These are phyloP conservation scores for Aphaenogaster floridana DNA, from an alignment of 1,140 invertebrate species.

Conservation along the genomic window DNA sequence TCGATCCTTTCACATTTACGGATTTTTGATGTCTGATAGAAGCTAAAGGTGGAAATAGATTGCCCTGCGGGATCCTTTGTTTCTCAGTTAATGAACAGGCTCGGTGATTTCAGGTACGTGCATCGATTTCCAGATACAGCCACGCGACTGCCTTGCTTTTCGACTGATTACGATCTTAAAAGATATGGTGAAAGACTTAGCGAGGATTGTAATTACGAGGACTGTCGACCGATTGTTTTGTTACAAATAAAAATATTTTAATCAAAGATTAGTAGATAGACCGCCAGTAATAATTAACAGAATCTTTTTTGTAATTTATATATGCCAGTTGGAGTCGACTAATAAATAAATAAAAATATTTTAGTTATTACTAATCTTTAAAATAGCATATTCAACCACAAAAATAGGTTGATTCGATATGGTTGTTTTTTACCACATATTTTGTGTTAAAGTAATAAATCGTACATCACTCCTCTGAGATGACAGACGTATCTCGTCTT, in stretches of 20 bases:
- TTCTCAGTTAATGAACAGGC: conserved; percentile 12
- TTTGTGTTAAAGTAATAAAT: too few relatives aligned
- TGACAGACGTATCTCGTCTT: too few relatives aligned
- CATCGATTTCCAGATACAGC: conserved; percentile 17
- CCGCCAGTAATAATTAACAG: too few relatives aligned
- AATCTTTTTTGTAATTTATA: too few relatives aligned
- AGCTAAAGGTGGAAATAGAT: background rate
- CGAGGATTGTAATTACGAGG: background rate
- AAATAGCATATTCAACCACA: background rate
- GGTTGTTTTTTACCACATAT: too few relatives aligned
- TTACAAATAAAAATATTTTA: background rate
- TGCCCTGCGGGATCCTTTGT: conserved; percentile 11
- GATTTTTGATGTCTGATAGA: conserved; percentile 14
- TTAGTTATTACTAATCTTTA: background rate
- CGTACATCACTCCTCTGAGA: too few relatives aligned
- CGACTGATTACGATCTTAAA: background rate
- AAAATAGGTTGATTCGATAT: too few relatives aligned
- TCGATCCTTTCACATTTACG: background rate
- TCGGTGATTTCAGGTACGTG: background rate
- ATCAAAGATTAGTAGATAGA: too few relatives aligned
- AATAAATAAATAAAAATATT: background rate
- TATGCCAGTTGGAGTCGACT: too few relatives aligned
- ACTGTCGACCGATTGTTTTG: background rate
- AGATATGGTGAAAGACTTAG: background rate
- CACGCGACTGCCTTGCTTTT: background rate